Percentiles rank a stretch among this genome's conserved stretches.
phyloP scores from a whole-genome alignment of 2,797 vertebrate species.

The Chanos chanos region DNA sequence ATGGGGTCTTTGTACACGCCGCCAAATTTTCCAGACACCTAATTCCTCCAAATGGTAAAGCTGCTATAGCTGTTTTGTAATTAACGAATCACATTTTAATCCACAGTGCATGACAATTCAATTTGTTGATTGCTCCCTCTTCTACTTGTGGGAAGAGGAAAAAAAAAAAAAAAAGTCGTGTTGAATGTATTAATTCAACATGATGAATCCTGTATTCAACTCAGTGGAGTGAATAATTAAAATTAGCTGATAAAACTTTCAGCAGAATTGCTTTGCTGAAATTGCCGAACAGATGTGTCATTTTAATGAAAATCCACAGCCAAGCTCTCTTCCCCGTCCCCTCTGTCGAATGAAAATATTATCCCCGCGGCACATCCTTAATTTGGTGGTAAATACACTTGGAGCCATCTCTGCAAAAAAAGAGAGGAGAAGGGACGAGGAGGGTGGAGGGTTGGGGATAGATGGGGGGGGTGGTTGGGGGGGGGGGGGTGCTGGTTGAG shows the following conservation, averaged over 20 bases:
- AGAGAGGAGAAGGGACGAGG: slow-evolving; percentile 69
- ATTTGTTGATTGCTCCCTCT: slow-evolving; percentile 91
- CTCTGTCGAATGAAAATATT: slow-evolving; percentile 97
- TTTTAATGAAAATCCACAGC: slow-evolving; percentile 99
- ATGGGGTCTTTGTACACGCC: no score
- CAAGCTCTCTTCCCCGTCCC: slow-evolving; percentile 86
- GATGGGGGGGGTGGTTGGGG: slow-evolving; percentile 73
- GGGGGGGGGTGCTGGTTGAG: slow-evolving; percentile 75
- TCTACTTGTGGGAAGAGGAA: slow-evolving; percentile 72
- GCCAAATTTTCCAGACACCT: slow-evolving; percentile 82
- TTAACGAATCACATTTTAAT: slow-evolving; percentile 98
- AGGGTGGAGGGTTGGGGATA: slow-evolving; percentile 72
- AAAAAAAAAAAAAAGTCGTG: slow-evolving; percentile 76
- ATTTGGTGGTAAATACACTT: slow-evolving; percentile 99
- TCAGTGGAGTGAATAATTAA: slow-evolving; percentile 99
- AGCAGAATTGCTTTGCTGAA: slow-evolving; percentile 99
- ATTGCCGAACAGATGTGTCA: slow-evolving; percentile 99
- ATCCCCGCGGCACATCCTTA: slow-evolving; percentile 98
- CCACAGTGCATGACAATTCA: slow-evolving; percentile 98
- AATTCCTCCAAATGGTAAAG: slow-evolving; percentile 87
- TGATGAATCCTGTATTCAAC: slow-evolving; percentile 99
- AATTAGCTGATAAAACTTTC: slow-evolving; percentile 99
- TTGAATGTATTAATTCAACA: slow-evolving; percentile 99
- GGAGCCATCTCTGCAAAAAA: slow-evolving; percentile 78
- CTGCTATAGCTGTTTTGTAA: slow-evolving; percentile 83